Evolutionary conservation across 2,113 vertebrate species (phyloP).

Genomic region (Dendrocopos noguchii): DNA sequence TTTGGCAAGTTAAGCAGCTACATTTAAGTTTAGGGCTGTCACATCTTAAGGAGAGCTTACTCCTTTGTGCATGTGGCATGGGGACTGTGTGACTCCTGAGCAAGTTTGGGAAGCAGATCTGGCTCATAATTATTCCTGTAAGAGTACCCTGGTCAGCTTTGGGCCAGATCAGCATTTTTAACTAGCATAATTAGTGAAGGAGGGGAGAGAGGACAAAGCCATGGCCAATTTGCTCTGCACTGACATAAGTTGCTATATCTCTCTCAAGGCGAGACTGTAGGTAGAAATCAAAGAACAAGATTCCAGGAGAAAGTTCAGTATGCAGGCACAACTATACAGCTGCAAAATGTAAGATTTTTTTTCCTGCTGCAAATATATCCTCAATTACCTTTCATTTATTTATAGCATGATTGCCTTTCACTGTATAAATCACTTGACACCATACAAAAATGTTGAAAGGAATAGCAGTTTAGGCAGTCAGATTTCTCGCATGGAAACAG

Average conservation of each 20-base stretch:
- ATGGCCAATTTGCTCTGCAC: neutral
- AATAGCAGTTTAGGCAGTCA: slow-evolving; percentile 12
- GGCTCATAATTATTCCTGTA: neutral
- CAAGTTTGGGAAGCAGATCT: neutral
- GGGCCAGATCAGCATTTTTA: neutral
- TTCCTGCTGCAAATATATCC: neutral
- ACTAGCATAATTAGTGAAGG: neutral
- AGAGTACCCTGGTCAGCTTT: neutral
- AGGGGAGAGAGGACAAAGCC: neutral
- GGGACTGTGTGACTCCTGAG: neutral
- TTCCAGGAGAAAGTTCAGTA: neutral
- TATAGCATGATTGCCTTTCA: slow-evolving; percentile 3
- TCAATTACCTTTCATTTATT: slow-evolving; percentile 1
- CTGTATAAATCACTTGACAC: neutral
- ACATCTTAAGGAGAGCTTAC: neutral
- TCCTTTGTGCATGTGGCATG: neutral
- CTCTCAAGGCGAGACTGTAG: neutral
- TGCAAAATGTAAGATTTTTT: neutral
- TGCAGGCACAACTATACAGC: neutral
- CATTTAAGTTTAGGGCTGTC: neutral
- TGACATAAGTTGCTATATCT: neutral
- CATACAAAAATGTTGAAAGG: neutral
- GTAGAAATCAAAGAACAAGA: neutral
- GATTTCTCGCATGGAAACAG: neutral
- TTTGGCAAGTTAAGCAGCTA: neutral